A percentile compares a stretch with the other conserved stretches of the same genome.
phyloP scores from a whole-genome alignment of 2,113 vertebrate genomes.

The Charadrius vociferus region DNA sequence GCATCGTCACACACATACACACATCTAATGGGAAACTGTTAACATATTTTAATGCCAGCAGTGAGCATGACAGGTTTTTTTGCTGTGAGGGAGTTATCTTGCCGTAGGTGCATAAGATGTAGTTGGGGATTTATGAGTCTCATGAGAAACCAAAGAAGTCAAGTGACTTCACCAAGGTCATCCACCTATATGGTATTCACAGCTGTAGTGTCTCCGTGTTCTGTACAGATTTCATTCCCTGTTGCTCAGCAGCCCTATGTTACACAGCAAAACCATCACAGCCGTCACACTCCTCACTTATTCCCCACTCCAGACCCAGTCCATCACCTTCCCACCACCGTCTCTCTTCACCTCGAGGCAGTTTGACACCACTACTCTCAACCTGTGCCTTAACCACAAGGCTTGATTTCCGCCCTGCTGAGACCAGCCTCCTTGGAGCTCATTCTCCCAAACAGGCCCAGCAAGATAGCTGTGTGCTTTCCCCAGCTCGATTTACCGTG shows the following conservation, averaged over 20 bases:
- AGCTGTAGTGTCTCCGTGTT: fast-evolving
- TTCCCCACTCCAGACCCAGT: neutral
- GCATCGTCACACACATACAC: neutral
- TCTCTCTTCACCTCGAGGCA: neutral
- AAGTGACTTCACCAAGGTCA: neutral
- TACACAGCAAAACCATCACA: neutral
- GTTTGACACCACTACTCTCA: neutral
- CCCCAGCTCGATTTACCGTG: neutral
- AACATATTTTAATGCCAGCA: neutral
- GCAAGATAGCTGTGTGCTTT: neutral
- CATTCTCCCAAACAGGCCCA: neutral
- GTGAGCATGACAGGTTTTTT: neutral
- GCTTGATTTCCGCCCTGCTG: neutral
- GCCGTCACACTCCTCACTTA: neutral
- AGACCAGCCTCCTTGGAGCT: neutral
- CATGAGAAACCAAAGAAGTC: neutral
- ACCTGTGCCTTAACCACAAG: neutral
- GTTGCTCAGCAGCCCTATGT: neutral
- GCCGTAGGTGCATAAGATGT: fast-evolving
- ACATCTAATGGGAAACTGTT: neutral
- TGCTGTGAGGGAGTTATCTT: neutral
- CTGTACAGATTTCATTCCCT: neutral
- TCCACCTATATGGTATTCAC: too few relatives aligned
- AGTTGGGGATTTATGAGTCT: neutral
- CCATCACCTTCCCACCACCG: neutral